Base-by-base conservation (phyloP, 2,888 invertebrate species). In the Nezara viridula region DNA sequence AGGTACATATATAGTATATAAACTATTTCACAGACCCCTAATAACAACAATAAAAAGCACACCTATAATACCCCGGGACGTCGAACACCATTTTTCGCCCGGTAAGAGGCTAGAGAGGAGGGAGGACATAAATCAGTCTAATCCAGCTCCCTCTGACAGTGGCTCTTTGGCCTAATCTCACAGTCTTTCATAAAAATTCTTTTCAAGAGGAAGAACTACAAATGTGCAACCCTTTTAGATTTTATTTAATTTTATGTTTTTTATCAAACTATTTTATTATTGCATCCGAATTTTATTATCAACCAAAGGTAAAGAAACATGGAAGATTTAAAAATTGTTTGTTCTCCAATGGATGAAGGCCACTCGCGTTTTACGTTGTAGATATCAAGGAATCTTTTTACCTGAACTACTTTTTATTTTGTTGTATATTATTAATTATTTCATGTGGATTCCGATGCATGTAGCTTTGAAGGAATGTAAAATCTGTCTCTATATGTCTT, bases 131-230 rank as follows among this genome's bases (percentile, higher is more conserved):
- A 73, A 73, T 73, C 66, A 73, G 66, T 73, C 66, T 73, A 73
- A 73, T 73, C 66, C 66, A 73, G 66, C 32, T 37, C 37, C 66
- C 66, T 9, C 4, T 73, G 66, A 73, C 66, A 73, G 66, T 73
- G 37, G 32, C 66, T 73, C 66, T 73, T 73, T 73, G 6, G 19
- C 37, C 66, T 73, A 73, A 73, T 73, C 66, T 73, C 66, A 73
- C 66, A 73, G 66, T 73, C 66, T 73, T 73, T 73, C 66, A 73
- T 37, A 73, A 73, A 73, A 73, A 19, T 73, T 73, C 66, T 73
- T 73, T 73, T 73, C 66, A 73, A 73, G 21, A 37, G 37, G 37
- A 73, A 73, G 19, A 37, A 37, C 27, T 73, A 73, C 66, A 73
- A 73, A 73, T 73, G 66, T 73, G 66, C 19, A 32, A 73, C 66